Evolutionary conservation across 1,140 invertebrate species (phyloP), one percentile per base, ranked within the genome.

Genomic region (Mercenaria mercenaria): DNA sequence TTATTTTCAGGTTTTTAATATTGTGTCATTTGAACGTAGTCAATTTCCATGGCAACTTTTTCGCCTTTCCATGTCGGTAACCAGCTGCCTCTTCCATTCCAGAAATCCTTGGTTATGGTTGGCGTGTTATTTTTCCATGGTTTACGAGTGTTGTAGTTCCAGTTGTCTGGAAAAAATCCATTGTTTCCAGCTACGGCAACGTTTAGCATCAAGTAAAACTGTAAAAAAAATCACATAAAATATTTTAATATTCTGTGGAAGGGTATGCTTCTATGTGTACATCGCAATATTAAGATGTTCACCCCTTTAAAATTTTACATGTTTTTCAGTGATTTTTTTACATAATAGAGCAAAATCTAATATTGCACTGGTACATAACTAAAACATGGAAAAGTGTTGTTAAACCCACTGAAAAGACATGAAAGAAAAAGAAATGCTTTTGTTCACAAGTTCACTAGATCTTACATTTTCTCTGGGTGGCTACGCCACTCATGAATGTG

Each of bases 161-260:
- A 86, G 83, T 91, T 93, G 90, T 98, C 97, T 8, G 97, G 96
- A 95, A 98, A 98, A 91, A 97, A 97, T 4, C 92, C 92, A 50
- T 85, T 92, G 37, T 97, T 97, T 29, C 98, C 98, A 64, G 98
- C 98, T 23, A 97, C 97, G 32, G 97, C 97, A 26, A 98, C 92
- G 1, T 97, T 98, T 10, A 98, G 91, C 0, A 97, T 96, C 8
- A 98, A 92, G 93, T 97, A 97, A 95, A 98, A 98, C 92, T 93
- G 83, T 8, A n/a, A 86, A 74, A 79, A 26, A 83, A 59, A 77
- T 69, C 32, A 29, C 41, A 18, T 23, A 8, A 18, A 15, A 50
- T 43, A 13, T 13, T 47, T 8, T 47, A 47, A 10, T 47, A 47
- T 47, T 47, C 43, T 18, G 43, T n/a, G 20, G 10, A 52, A 11